Conservation (phyloP, 2,888 invertebrate genomes). For the Cetonia aurata region DNA sequence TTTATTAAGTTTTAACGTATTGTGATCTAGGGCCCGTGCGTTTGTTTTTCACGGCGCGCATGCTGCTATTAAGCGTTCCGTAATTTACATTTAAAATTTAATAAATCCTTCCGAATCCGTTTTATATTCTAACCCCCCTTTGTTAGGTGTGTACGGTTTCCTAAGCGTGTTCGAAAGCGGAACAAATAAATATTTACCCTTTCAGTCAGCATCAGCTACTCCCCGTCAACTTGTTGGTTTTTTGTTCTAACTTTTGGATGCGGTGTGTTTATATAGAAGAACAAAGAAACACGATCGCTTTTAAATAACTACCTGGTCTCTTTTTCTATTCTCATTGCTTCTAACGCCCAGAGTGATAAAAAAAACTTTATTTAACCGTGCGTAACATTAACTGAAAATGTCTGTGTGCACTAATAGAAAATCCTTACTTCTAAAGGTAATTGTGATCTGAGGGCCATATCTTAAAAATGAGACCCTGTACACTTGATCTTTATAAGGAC, state of each 20-base stretch:
- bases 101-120: constrained; percentile 30
- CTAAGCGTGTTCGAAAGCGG: constrained; percentile 25
- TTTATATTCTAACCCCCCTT: constrained; percentile 31
- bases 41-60: constrained; percentile 21
- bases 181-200: constrained; percentile 46
- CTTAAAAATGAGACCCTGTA: too few relatives aligned
- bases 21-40: constrained; percentile 1
- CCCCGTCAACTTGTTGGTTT: constrained; percentile 2
- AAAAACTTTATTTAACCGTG: constrained; percentile 25
- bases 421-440: neutral
- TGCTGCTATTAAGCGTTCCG: constrained; percentile 9
- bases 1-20: constrained; percentile 33
- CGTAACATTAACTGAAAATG: neutral
- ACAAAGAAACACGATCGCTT: constrained; percentile 22
- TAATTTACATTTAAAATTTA: constrained; percentile 38
- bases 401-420: constrained; percentile 6
- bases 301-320: constrained; percentile 17
- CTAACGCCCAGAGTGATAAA: constrained; percentile 8
- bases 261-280: constrained; percentile 30
- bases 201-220: constrained; percentile 24
- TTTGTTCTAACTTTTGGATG: constrained; percentile 18
- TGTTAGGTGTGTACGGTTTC: constrained; percentile 7
- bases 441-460: neutral
- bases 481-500: too few relatives aligned
- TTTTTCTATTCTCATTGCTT: constrained; percentile 5